phyloP scores from a whole-genome alignment of 2,888 invertebrate species.

The Dicyrtoma fusca region DNA sequence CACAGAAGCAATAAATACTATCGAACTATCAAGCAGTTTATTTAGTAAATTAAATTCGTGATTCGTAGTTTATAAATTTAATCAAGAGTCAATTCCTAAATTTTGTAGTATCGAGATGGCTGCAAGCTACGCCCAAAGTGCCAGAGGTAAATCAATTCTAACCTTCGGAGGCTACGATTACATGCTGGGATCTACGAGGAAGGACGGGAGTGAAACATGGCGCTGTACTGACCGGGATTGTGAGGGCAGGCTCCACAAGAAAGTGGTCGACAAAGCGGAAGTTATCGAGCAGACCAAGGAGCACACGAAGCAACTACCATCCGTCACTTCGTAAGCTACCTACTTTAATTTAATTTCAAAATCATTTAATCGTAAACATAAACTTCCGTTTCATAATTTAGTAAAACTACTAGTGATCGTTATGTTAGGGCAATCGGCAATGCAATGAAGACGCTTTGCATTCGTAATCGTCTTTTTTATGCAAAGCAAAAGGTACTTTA shows the following conservation, averaged over 20 bases:
- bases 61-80: no score
- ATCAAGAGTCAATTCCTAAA: no score
- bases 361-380: background rate
- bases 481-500: no score
- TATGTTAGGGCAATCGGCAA: no score
- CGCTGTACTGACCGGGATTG: constrained; percentile 9
- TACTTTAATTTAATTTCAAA: background rate
- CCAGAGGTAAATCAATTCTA: background rate
- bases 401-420: no score
- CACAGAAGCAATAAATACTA: background rate
- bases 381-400: no score
- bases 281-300: background rate
- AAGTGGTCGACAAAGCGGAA: background rate
- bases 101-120: background rate
- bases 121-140: no score
- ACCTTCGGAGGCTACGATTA: constrained; percentile 9
- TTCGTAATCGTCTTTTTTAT: no score
- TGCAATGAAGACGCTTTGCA: no score
- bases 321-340: constrained; percentile 11
- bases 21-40: no score
- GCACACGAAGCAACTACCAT: constrained; percentile 5
- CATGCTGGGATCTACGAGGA: background rate
- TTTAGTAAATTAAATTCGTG: no score
- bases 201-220: constrained; percentile 28
- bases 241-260: constrained; percentile 12